These are phyloP conservation scores for Papilio polytes DNA, from an alignment of 1,140 invertebrate genomes.

Conservation along the genomic window DNA sequence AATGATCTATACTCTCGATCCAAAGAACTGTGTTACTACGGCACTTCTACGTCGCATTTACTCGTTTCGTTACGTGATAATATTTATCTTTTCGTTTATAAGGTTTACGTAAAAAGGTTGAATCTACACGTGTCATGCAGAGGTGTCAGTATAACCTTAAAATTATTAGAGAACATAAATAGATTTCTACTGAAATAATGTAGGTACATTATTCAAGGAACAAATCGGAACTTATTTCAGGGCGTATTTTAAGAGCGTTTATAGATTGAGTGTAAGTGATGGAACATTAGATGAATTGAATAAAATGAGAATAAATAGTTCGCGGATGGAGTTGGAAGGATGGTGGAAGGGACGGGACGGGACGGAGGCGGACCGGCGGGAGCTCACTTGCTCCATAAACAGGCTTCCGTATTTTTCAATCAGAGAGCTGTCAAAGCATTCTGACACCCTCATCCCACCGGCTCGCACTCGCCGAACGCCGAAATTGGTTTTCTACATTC, in stretches of 20 bases:
- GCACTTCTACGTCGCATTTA: not conserved
- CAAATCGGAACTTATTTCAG: not conserved
- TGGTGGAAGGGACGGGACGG: conserved; percentile 41
- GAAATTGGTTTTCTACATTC: conserved; percentile 85
- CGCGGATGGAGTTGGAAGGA: not conserved
- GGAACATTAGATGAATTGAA: conserved; percentile 34
- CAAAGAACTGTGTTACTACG: not conserved
- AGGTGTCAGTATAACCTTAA: not conserved
- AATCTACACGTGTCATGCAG: not conserved
- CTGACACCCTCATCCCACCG: conserved; percentile 83
- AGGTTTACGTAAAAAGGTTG: not conserved
- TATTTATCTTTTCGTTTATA: conserved; percentile 20
- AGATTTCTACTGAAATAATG: not conserved
- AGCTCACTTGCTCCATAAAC: conserved; percentile 82
- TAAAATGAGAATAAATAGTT: conserved; percentile 36
- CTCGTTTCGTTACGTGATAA: not conserved
- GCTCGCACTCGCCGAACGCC: conserved; percentile 82
- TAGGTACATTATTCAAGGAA: not conserved
- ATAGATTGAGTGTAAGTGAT: conserved; percentile 7
- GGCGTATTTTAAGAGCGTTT: not conserved
- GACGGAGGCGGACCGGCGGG: conserved; percentile 46
- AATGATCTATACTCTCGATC: too few species aligned
- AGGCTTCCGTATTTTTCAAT: conserved; percentile 85
- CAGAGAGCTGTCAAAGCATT: conserved; percentile 84
- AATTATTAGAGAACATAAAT: not conserved